These are phyloP conservation scores for Dipodomys stephensi DNA, from an alignment of 2,113 vertebrate species.

Conservation along the genomic window DNA sequence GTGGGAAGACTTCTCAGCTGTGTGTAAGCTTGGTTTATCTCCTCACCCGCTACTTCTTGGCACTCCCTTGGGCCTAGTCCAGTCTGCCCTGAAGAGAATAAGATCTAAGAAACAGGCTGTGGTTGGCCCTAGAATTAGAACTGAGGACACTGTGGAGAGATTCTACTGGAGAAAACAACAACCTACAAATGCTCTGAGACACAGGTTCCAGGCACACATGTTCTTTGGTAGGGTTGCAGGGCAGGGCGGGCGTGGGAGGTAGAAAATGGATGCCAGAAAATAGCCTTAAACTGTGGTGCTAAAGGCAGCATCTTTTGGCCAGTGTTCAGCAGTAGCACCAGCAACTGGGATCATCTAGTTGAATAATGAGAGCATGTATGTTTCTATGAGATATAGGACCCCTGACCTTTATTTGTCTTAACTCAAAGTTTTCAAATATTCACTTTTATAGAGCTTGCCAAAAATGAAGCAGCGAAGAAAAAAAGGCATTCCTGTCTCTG, in stretches of 20 bases:
- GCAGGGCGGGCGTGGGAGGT: neutral
- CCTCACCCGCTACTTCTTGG: neutral
- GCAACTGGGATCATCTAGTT: neutral
- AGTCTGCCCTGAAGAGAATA: neutral
- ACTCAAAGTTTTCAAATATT: constrained; percentile 41
- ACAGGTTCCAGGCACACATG: neutral
- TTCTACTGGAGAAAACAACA: neutral
- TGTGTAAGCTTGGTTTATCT: neutral
- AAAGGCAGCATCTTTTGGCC: no score
- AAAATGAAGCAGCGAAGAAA: neutral
- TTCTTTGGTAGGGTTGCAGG: neutral
- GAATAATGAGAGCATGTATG: neutral
- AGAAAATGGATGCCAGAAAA: neutral
- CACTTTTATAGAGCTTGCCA: neutral
- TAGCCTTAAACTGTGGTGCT: neutral
- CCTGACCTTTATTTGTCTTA: neutral
- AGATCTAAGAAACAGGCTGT: neutral
- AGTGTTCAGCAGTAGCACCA: neutral
- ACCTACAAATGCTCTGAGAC: neutral
- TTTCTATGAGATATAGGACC: neutral
- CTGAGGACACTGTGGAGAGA: neutral
- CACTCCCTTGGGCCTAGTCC: neutral
- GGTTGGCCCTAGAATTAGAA: neutral
- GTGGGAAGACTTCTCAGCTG: neutral
- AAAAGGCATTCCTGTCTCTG: neutral